Evolutionary conservation across 2,113 vertebrate species (phyloP).

Genomic region (Salminus brasiliensis): DNA sequence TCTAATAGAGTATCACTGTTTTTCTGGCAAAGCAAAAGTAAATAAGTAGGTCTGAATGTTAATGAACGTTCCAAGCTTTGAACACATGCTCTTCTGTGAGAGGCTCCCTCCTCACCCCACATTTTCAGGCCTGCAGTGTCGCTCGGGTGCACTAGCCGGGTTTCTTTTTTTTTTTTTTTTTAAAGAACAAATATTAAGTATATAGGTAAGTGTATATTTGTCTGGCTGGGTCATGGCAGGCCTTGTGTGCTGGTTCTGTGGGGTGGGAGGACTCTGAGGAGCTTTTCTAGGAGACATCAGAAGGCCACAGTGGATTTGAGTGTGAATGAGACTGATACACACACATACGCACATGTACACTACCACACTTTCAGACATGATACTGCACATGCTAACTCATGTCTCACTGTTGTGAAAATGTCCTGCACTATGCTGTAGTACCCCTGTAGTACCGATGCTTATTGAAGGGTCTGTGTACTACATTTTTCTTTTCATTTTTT

Average conservation of each 20-base stretch:
- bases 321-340: background rate
- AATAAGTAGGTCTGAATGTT: slow-evolving; percentile 77
- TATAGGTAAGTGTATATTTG: slow-evolving; percentile 61
- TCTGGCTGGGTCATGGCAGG: slow-evolving; percentile 13
- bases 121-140: slow-evolving; percentile 60
- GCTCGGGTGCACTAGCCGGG: slow-evolving; percentile 37
- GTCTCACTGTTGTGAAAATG: background rate
- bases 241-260: background rate
- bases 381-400: background rate
- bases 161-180: slow-evolving; percentile 26
- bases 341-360: background rate
- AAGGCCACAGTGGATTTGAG: background rate
- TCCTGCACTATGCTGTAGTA: background rate
- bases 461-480: too few relatives aligned
- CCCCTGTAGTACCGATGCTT: too few relatives aligned
- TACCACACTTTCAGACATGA: background rate
- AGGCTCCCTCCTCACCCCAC: slow-evolving; percentile 60
- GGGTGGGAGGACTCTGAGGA: background rate
- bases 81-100: slow-evolving; percentile 77
- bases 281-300: background rate
- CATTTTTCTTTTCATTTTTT: too few relatives aligned
- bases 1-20: slow-evolving; percentile 75
- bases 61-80: slow-evolving; percentile 74
- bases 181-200: slow-evolving; percentile 61
- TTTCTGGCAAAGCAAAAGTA: slow-evolving; percentile 76